Evolutionary conservation across 2,888 invertebrate species (phyloP).

Genomic region (Ariolimax columbianus): DNA sequence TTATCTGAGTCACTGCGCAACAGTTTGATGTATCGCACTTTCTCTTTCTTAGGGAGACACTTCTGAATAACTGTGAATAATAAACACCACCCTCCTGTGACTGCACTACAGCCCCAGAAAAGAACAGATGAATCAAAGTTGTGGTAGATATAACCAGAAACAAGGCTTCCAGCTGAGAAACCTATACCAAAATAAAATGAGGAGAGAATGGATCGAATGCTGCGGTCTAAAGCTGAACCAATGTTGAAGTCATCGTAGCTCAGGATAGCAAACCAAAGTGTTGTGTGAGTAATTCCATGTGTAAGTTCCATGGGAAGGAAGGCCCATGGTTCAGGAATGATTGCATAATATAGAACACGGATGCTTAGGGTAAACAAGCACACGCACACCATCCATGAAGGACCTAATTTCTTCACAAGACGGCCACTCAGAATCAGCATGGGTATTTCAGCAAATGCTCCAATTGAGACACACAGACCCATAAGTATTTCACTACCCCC

Average conservation of each 20-base stretch:
- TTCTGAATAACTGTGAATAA: constrained; percentile 64
- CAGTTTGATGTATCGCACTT: constrained; percentile 69
- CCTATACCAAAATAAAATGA: constrained; percentile 74
- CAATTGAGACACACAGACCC: constrained; percentile 70
- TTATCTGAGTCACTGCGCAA: constrained; percentile 59
- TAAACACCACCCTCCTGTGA: constrained; percentile 65
- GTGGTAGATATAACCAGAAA: constrained; percentile 72
- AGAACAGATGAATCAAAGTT: constrained; percentile 65
- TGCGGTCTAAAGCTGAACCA: constrained; percentile 70
- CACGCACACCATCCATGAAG: constrained; percentile 67
- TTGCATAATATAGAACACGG: constrained; percentile 71
- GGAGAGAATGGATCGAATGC: constrained; percentile 71
- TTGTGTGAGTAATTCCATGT: constrained; percentile 72
- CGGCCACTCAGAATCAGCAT: constrained; percentile 68
- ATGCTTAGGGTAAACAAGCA: constrained; percentile 65
- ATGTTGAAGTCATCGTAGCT: constrained; percentile 69
- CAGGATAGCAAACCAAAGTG: constrained; percentile 72
- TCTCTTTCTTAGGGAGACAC: constrained; percentile 66
- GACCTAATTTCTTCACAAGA: constrained; percentile 68
- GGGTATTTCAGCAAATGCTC: constrained; percentile 71
- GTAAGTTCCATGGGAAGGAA: constrained; percentile 69
- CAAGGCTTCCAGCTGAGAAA: constrained; percentile 68
- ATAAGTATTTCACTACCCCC: constrained; percentile 69
- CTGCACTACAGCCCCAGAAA: constrained; percentile 67
- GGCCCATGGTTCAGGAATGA: constrained; percentile 72